Conservation (phyloP, 2,888 invertebrate species). For the Dendrolimus houi region DNA sequence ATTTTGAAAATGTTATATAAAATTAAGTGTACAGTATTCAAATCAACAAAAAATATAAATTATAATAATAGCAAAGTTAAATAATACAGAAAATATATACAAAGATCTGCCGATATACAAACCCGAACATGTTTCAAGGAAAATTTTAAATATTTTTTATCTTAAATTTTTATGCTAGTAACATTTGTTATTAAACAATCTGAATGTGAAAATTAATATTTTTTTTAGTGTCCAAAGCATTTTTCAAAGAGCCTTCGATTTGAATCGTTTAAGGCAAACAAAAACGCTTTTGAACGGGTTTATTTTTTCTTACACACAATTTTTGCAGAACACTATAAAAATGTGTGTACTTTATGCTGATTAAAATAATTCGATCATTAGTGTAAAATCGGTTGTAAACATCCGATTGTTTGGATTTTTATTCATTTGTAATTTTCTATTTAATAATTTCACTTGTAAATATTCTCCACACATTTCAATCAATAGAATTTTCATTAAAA, state of each 20-base stretch:
- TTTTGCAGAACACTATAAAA: constrained; percentile 71
- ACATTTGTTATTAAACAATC: too few species aligned
- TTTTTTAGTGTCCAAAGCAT: constrained; percentile 38
- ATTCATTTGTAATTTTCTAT: neutral
- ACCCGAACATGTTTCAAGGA: constrained; percentile 43
- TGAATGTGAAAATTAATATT: neutral
- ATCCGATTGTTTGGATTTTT: neutral
- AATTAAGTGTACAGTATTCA: constrained; percentile 9
- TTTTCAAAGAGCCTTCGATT: constrained; percentile 61
- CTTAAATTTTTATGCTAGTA: neutral
- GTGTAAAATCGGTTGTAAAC: too few species aligned
- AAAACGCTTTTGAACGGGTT: constrained; percentile 49
- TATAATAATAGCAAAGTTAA: constrained; percentile 12
- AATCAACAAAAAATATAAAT: constrained; percentile 7
- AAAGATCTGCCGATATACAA: constrained; percentile 69
- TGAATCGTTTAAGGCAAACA: constrained; percentile 51
- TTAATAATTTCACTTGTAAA: neutral
- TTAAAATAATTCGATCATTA: constrained; percentile 1
- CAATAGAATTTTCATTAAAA: too few species aligned
- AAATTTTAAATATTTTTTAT: constrained; percentile 2
- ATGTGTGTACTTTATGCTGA: constrained; percentile 46
- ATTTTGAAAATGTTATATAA: constrained; percentile 7
- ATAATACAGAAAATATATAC: constrained; percentile 31
- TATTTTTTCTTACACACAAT: constrained; percentile 50
- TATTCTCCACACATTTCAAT: neutral